A percentile compares a stretch with the other conserved stretches of the same genome.
These are phyloP conservation scores for Meteorus sp. DNA, from an alignment of 1,140 invertebrate species.

Conservation along the genomic window DNA sequence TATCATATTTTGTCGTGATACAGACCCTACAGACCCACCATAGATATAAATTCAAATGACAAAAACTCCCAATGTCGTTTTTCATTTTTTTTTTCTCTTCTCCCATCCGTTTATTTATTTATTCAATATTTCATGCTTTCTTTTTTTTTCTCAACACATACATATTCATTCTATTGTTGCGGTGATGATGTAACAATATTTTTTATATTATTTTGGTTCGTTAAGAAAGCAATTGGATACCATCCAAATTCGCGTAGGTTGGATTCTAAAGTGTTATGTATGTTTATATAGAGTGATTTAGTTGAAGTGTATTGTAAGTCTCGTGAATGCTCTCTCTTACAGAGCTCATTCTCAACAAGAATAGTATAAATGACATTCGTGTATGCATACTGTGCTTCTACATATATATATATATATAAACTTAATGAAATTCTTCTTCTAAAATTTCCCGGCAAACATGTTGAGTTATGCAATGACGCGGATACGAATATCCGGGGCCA, in stretches of 20 bases:
- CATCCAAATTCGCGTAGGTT: conserved; percentile 15
- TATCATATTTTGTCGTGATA: conserved; percentile 52
- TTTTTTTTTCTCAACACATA: not conserved
- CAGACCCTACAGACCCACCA: no score
- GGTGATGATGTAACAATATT: conserved; percentile 4
- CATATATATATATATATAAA: conserved; percentile 10
- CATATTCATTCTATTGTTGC: not conserved
- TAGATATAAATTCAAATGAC: no score
- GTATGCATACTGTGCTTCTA: not conserved
- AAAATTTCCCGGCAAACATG: conserved; percentile 6
- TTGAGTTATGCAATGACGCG: conserved; percentile 12
- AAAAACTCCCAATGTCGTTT: no score
- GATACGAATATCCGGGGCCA: conserved; percentile 15
- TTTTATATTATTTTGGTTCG: no score
- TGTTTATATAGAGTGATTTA: not conserved
- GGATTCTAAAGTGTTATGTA: not conserved
- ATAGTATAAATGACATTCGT: not conserved
- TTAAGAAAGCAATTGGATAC: conserved; percentile 1
- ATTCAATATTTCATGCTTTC: not conserved
- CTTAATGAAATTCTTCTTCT: conserved; percentile 19
- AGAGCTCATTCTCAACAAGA: not conserved
- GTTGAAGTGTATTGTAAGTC: not conserved
- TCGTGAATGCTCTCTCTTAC: conserved; percentile 7
- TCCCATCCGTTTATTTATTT: not conserved
- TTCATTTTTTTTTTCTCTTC: not conserved